These are phyloP conservation scores for Craseonycteris thonglongyai DNA, from an alignment of 2,113 vertebrate genomes.

Conservation along the genomic window DNA sequence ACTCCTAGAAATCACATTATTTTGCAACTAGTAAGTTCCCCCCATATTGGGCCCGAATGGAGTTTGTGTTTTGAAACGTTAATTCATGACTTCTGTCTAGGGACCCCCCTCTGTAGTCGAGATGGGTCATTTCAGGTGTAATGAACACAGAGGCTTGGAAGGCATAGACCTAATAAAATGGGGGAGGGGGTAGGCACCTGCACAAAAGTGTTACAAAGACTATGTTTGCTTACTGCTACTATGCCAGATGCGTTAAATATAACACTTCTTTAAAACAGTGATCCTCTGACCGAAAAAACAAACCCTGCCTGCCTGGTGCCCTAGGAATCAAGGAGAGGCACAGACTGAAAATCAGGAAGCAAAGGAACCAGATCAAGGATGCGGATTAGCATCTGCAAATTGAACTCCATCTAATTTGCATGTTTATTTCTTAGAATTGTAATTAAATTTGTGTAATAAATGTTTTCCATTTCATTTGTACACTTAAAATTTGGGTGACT, in stretches of 20 bases:
- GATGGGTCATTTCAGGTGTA: slow-evolving; percentile 60
- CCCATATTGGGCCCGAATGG: background rate
- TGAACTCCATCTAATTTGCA: slow-evolving; percentile 70
- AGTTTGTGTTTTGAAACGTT: slow-evolving; percentile 41
- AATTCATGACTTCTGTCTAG: slow-evolving; percentile 54
- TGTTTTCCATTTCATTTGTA: slow-evolving; percentile 73
- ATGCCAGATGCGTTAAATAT: slow-evolving; percentile 61
- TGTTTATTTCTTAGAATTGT: slow-evolving; percentile 74
- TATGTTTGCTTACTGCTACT: slow-evolving; percentile 60
- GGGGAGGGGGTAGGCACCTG: slow-evolving; percentile 35
- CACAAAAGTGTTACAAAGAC: slow-evolving; percentile 50
- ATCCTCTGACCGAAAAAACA: slow-evolving; percentile 56
- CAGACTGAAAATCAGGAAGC: slow-evolving; percentile 15
- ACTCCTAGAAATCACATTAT: background rate
- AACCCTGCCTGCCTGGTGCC: slow-evolving; percentile 56
- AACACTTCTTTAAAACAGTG: slow-evolving; percentile 59
- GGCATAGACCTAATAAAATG: background rate
- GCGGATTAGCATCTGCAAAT: slow-evolving; percentile 68
- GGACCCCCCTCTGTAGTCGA: background rate
- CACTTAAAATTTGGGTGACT: slow-evolving; percentile 68
- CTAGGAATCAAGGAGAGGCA: slow-evolving; percentile 19
- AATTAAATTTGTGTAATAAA: slow-evolving; percentile 77
- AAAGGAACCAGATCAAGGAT: slow-evolving; percentile 16
- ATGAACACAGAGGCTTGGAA: slow-evolving; percentile 26
- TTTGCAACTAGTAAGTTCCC: slow-evolving; percentile 27